Percentiles rank a stretch among this genome's conserved stretches.
Conservation (phyloP, 2,113 vertebrate species). For the Canis aureus region DNA sequence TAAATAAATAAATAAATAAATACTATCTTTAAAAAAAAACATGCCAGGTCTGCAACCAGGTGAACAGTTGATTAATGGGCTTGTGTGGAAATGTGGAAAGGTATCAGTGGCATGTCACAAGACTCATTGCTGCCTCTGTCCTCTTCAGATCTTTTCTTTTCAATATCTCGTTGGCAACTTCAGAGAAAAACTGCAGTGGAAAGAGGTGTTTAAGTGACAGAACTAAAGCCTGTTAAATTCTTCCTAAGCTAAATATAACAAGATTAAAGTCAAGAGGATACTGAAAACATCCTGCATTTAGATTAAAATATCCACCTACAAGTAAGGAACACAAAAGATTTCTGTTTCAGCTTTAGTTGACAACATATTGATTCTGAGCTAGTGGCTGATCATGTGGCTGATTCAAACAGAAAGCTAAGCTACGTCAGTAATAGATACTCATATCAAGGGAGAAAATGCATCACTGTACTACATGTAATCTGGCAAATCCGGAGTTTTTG, state of each 20-base stretch:
- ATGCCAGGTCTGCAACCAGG: neutral
- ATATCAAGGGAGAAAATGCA: neutral
- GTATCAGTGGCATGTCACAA: neutral
- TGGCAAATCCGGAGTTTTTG: neutral
- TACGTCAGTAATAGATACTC: neutral
- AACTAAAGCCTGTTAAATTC: constrained; percentile 47
- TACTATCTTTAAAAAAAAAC: no score
- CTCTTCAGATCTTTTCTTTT: neutral
- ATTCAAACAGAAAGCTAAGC: constrained; percentile 2
- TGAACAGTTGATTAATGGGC: neutral
- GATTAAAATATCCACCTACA: constrained; percentile 57
- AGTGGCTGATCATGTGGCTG: neutral
- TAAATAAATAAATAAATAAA: no score
- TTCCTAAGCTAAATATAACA: constrained; percentile 48
- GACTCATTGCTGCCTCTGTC: neutral
- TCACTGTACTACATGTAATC: neutral
- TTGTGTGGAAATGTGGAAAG: neutral
- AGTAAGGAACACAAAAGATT: neutral
- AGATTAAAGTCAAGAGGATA: constrained; percentile 52
- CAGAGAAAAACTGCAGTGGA: constrained; percentile 21
- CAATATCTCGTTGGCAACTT: constrained; percentile 16
- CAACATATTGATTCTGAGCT: constrained; percentile 46
- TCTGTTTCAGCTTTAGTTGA: constrained; percentile 19
- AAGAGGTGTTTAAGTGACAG: constrained; percentile 41
- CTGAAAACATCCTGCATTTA: constrained; percentile 50